Evolutionary conservation across 2,888 invertebrate genomes (phyloP), one percentile per base, ranked within the genome.

Genomic region (Pelosia muscerda): DNA sequence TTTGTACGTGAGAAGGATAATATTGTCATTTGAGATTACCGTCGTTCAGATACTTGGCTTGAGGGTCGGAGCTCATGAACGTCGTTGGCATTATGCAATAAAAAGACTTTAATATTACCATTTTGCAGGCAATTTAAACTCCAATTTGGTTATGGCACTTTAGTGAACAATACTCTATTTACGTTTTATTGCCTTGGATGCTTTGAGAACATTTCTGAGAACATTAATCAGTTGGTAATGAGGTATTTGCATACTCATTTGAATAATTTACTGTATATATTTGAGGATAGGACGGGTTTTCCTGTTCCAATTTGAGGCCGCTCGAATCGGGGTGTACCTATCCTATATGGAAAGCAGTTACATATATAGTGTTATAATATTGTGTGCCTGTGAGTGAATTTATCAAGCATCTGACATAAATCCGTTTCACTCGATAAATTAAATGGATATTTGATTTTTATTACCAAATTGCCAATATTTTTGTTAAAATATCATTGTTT

Each of bases 81-180:
- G 72, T 55, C 66, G 70, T 58, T 70, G 26, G 68, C 78, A 72
- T 82, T 76, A 77, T 75, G 77, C 75, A 80, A 82, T 82, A 81
- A 81, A 82, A 81, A 77, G 71, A 77, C 75, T 80, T 81, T 75
- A 77, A 78, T 82, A 82, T 80, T 76, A 71, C 75, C 77, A 82
- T 82, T 82, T 82, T 77, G 75, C 82, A 81, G 81, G 78, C 78
- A 81, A 81, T 82, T 81, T 82, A 76, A 82, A 80, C 75, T 79
- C 80, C 76, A 80, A 82, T 81, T 80, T 80, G 74, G 72, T 72
- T 72, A 76, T 73, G 76, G 73, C 73, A 81, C 75, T 80, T 78
- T 73, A 59, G 60, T 76, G 72, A 69, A 69, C 68, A 70, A 78
- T 69, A 59, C 62, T 59, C 63, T 42, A 60, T 76, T 76, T 74